Percentiles rank a stretch among this genome's conserved stretches.
phyloP scores from a whole-genome alignment of 1,140 invertebrate species.

The Trinorchestia longiramus region DNA sequence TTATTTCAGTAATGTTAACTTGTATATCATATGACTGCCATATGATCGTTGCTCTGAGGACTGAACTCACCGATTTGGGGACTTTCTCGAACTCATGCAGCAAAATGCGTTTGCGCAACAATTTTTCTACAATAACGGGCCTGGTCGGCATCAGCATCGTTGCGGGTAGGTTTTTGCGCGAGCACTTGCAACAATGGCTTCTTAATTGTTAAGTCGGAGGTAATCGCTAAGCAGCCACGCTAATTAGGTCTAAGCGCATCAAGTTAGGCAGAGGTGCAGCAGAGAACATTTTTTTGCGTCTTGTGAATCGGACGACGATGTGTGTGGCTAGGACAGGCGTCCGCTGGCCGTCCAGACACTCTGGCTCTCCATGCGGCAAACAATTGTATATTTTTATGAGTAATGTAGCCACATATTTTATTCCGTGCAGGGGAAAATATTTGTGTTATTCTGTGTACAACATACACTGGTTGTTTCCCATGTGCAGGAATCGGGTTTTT shows the following conservation, averaged over 20 bases:
- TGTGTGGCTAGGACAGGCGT: not conserved
- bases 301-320: not conserved
- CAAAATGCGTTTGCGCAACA: not conserved
- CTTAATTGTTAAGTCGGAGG: not conserved
- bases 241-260: not conserved
- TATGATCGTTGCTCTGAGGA: not conserved
- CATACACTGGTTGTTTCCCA: too few species aligned
- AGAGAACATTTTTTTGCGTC: not conserved
- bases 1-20: not conserved
- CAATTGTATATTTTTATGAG: too few species aligned
- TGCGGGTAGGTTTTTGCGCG: not conserved
- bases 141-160: not conserved
- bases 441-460: too few species aligned
- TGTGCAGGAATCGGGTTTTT: too few species aligned
- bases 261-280: not conserved
- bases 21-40: not conserved
- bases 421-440: too few species aligned
- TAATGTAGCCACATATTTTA: too few species aligned
- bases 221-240: not conserved
- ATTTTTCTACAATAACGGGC: not conserved
- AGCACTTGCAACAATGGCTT: not conserved
- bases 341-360: not conserved
- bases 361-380: not conserved
- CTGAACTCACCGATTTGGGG: not conserved
- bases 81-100: not conserved